Conservation (phyloP, 2,888 invertebrate species). For the Oconnorella tubifera region DNA sequence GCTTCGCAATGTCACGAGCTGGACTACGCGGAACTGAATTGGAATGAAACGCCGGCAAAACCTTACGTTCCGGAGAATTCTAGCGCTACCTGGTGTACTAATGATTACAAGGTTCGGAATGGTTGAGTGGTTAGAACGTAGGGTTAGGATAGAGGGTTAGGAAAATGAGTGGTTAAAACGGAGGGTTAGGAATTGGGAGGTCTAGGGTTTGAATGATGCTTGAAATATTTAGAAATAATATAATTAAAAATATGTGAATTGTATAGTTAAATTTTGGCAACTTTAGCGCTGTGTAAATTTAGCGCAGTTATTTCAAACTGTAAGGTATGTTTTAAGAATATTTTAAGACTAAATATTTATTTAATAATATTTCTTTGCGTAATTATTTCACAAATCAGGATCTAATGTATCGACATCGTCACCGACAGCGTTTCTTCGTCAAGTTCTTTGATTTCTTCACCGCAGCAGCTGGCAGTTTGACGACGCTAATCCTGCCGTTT, state of each 20-base stretch:
- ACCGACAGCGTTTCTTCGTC: slow-evolving; percentile 46
- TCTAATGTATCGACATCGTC: slow-evolving; percentile 39
- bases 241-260: too few relatives aligned
- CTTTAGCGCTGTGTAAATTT: too few relatives aligned
- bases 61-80: slow-evolving; percentile 45
- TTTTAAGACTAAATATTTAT: too few relatives aligned
- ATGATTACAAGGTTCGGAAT: slow-evolving; percentile 40
- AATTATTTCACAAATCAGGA: slow-evolving; percentile 9
- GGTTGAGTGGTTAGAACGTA: not conserved
- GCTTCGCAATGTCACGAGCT: slow-evolving; percentile 41
- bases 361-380: not conserved
- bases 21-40: slow-evolving; percentile 46
- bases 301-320: too few relatives aligned
- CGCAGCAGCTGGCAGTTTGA: slow-evolving; percentile 42
- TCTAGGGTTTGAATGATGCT: too few relatives aligned
- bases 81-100: slow-evolving; percentile 36
- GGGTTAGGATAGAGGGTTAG: too few relatives aligned
- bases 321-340: too few relatives aligned
- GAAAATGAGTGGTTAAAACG: too few relatives aligned
- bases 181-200: too few relatives aligned
- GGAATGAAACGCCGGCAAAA: slow-evolving; percentile 51
- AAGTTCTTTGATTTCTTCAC: slow-evolving; percentile 49
- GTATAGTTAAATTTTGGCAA: too few relatives aligned
- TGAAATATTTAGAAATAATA: too few relatives aligned
- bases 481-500: slow-evolving; percentile 49